Conservation (phyloP, 2,888 invertebrate genomes). For the Aspidiotus rigidus region DNA sequence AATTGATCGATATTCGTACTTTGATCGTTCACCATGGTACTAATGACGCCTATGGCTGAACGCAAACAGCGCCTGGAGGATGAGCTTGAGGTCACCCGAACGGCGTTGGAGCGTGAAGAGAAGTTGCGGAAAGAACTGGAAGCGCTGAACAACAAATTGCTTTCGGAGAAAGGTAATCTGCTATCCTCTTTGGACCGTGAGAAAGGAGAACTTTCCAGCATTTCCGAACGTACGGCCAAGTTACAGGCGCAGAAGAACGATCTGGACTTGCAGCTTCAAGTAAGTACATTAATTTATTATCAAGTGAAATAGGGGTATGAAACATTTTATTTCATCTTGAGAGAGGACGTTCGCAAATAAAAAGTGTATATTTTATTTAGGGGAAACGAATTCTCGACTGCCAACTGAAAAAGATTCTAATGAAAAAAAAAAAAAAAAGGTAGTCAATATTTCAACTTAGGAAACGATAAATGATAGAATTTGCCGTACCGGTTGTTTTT, state of each 20-base stretch:
- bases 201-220: conserved; percentile 82
- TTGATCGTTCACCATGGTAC: too few species aligned
- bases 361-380: too few species aligned
- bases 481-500: too few species aligned
- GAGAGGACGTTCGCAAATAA: too few species aligned
- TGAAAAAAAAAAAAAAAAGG: too few species aligned
- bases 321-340: too few species aligned
- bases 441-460: too few species aligned
- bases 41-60: conserved; percentile 43
- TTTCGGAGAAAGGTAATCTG: conserved; percentile 89
- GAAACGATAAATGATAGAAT: too few species aligned
- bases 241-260: conserved; percentile 92
- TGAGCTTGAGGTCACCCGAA: conserved; percentile 89
- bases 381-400: too few species aligned
- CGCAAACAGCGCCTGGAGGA: conserved; percentile 81
- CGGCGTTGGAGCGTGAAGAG: conserved; percentile 87
- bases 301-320: too few species aligned
- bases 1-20: too few species aligned
- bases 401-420: too few species aligned
- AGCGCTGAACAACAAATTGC: conserved; percentile 80
- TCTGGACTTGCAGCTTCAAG: conserved; percentile 86
- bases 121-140: conserved; percentile 96
- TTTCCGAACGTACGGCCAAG: conserved; percentile 88
- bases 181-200: conserved; percentile 83
- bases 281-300: conserved; percentile 50